Percentiles rank a stretch among this genome's conserved stretches.
Conservation (phyloP, 2,888 invertebrate genomes). For the Digitonthophagus gazella region DNA sequence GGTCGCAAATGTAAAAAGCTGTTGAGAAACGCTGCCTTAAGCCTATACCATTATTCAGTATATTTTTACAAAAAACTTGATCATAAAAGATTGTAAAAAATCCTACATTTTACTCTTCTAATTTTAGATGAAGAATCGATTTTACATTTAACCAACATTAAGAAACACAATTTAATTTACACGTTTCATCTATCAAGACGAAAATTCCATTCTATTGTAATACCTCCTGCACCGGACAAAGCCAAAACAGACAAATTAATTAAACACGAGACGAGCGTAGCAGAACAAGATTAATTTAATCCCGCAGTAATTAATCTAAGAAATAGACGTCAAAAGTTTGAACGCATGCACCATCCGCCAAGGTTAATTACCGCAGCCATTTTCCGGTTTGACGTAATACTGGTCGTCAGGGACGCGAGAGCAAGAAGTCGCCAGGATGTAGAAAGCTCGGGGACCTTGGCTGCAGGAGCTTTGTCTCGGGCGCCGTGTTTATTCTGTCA, state of each 20-base stretch:
- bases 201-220: background rate
- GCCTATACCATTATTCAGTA: too few relatives aligned
- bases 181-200: too few relatives aligned
- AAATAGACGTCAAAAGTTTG: background rate
- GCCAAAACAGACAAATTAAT: background rate
- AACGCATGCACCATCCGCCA: background rate
- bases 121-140: too few relatives aligned
- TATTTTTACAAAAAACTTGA: too few relatives aligned
- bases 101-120: too few relatives aligned
- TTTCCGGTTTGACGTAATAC: background rate
- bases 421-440: background rate
- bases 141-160: too few relatives aligned
- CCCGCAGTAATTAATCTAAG: background rate
- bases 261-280: background rate
- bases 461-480: slow-evolving; percentile 10
- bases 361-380: background rate
- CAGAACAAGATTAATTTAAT: background rate
- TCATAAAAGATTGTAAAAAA: background rate
- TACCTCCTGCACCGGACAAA: background rate
- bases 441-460: background rate
- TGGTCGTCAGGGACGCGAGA: background rate
- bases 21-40: too few relatives aligned
- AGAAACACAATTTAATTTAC: too few relatives aligned
- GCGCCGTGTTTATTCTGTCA: slow-evolving; percentile 10
- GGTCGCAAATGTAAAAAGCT: too few relatives aligned